Conservation (phyloP, 2,888 invertebrate species). For the Candidula unifasciata region DNA sequence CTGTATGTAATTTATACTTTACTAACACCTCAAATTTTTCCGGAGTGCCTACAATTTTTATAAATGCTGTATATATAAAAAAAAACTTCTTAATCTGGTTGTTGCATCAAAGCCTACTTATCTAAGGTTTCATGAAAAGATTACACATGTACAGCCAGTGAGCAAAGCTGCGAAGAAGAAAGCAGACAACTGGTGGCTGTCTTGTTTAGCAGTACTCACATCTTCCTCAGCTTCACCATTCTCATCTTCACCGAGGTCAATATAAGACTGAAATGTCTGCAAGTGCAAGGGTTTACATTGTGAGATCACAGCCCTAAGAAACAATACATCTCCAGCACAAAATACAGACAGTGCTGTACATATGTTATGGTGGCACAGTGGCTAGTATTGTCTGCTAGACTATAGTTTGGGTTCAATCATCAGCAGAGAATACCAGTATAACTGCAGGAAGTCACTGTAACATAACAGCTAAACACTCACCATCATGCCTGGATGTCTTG, state of each 20-base stretch:
- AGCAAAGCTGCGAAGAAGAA: constrained; percentile 2
- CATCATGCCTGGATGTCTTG: too few relatives aligned
- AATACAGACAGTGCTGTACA: not conserved
- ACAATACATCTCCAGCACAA: constrained; percentile 16
- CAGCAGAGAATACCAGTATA: too few relatives aligned
- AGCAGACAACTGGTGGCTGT: not conserved
- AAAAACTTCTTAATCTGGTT: not conserved
- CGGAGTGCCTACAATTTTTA: too few relatives aligned
- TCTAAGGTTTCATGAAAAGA: not conserved
- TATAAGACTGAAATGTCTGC: constrained; percentile 67
- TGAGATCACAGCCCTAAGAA: constrained; percentile 1
- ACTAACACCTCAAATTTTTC: too few relatives aligned
- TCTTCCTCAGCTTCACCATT: constrained; percentile 49
- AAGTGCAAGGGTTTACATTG: constrained; percentile 50
- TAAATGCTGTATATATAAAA: too few relatives aligned
- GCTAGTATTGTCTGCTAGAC: too few relatives aligned
- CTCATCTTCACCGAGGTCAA: constrained; percentile 56
- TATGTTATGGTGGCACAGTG: too few relatives aligned
- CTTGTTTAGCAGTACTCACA: constrained; percentile 43
- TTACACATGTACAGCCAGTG: constrained; percentile 18
- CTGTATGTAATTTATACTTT: too few relatives aligned
- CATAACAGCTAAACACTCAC: too few relatives aligned
- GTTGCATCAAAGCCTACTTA: not conserved
- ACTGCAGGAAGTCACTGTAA: too few relatives aligned
- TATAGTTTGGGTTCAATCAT: too few relatives aligned